A percentile compares a stretch with the other conserved stretches of the same genome.
phyloP scores from a whole-genome alignment of 2,888 invertebrate species.

The Neria commutata region DNA sequence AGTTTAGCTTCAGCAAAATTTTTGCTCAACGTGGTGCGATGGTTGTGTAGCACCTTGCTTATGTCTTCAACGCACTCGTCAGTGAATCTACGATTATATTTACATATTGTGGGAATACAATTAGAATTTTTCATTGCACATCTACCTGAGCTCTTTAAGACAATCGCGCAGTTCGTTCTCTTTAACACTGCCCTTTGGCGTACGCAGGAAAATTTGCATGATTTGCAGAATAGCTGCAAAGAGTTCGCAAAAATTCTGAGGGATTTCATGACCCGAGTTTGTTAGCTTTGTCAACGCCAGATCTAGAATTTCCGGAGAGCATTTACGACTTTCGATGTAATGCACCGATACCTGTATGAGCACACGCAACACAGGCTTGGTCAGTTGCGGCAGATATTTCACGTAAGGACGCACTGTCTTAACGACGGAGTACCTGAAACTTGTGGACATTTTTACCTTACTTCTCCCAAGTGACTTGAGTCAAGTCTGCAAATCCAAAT shows the following conservation, averaged over 20 bases:
- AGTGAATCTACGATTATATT: slow-evolving; percentile 53
- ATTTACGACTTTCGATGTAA: slow-evolving; percentile 60
- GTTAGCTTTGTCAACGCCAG: slow-evolving; percentile 59
- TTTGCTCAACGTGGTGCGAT: slow-evolving; percentile 58
- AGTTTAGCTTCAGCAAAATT: slow-evolving; percentile 60
- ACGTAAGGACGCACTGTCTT: slow-evolving; percentile 56
- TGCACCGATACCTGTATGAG: slow-evolving; percentile 62
- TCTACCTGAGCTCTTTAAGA: slow-evolving; percentile 62
- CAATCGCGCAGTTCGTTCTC: slow-evolving; percentile 63
- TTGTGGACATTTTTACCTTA: no score
- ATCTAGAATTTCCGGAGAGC: slow-evolving; percentile 59
- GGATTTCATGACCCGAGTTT: slow-evolving; percentile 59
- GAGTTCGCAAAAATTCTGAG: slow-evolving; percentile 63
- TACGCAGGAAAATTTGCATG: slow-evolving; percentile 63
- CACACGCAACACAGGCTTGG: slow-evolving; percentile 59
- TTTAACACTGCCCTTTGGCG: slow-evolving; percentile 61
- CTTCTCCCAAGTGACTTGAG: no score
- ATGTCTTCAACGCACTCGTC: slow-evolving; percentile 64
- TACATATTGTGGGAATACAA: slow-evolving; percentile 3
- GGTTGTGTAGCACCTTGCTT: slow-evolving; percentile 63
- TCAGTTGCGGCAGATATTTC: slow-evolving; percentile 55
- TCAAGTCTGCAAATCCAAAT: no score
- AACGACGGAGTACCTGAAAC: slow-evolving; percentile 54
- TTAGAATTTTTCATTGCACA: neutral
- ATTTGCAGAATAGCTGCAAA: slow-evolving; percentile 63